Evolutionary conservation across 2,888 invertebrate species (phyloP).

Genomic region (Leuctra nigra): DNA sequence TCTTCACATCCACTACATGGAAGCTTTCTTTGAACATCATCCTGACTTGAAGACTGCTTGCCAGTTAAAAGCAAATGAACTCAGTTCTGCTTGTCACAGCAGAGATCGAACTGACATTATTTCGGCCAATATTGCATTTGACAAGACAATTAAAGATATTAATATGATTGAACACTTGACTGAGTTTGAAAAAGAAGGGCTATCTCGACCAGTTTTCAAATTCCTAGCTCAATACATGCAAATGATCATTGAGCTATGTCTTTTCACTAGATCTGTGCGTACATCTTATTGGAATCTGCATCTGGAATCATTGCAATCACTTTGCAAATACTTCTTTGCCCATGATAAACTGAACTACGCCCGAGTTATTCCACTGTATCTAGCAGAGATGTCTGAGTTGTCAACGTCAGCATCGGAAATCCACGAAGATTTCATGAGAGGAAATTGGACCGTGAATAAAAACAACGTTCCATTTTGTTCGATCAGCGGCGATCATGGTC

Average conservation of each 20-base stretch:
- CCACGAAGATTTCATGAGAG: not conserved
- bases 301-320: conserved; percentile 1
- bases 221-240: conserved; percentile 12
- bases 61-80: not conserved
- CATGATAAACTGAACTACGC: conserved; percentile 16
- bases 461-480: conserved; percentile 1
- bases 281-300: conserved; percentile 12
- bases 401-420: not conserved
- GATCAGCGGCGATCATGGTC: not conserved
- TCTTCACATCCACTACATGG: not conserved
- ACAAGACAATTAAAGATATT: not conserved
- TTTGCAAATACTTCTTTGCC: conserved; percentile 16
- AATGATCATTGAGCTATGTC: not conserved
- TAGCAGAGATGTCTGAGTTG: conserved; percentile 3
- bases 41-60: not conserved
- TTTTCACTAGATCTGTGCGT: not conserved
- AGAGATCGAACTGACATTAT: no score
- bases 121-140: no score
- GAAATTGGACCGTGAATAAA: conserved; percentile 18
- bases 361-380: conserved; percentile 11
- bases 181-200: not conserved
- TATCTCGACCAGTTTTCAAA: not conserved
- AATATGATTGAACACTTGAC: not conserved
- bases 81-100: no score
- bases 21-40: not conserved